Conservation (phyloP, 2,888 invertebrate species). For the Antheraea assamensis region DNA sequence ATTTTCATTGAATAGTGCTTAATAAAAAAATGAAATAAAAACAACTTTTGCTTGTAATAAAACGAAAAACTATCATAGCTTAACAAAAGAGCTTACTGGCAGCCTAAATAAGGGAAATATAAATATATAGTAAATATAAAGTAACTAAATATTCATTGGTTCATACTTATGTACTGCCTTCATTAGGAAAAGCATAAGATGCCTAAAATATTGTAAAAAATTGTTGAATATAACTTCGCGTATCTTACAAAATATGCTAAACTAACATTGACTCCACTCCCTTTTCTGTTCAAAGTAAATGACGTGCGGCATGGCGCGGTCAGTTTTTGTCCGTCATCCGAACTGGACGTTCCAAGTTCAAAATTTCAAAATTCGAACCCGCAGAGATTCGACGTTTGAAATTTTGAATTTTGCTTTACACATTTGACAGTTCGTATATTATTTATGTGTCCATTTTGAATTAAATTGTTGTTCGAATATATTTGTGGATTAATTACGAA, state of each 20-base stretch:
- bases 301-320: constrained; percentile 76
- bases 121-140: no score
- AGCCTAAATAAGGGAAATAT: background rate
- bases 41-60: no score
- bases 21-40: no score
- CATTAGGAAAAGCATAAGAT: no score
- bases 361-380: constrained; percentile 80
- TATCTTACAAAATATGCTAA: constrained; percentile 15
- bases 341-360: constrained; percentile 82
- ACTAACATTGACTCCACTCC: constrained; percentile 44
- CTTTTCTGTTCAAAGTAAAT: constrained; percentile 59
- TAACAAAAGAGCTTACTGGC: background rate
- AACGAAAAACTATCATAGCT: background rate
- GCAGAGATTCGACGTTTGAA: constrained; percentile 75
- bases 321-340: constrained; percentile 78
- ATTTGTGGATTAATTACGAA: background rate
- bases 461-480: background rate
- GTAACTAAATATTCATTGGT: background rate
- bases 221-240: constrained; percentile 14
- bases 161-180: background rate
- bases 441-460: background rate
- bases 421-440: constrained; percentile 1
- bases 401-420: constrained; percentile 55
- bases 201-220: no score
- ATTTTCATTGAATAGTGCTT: no score